Conservation (phyloP, 1,140 invertebrate genomes). For the Brachionus manjavacas region DNA sequence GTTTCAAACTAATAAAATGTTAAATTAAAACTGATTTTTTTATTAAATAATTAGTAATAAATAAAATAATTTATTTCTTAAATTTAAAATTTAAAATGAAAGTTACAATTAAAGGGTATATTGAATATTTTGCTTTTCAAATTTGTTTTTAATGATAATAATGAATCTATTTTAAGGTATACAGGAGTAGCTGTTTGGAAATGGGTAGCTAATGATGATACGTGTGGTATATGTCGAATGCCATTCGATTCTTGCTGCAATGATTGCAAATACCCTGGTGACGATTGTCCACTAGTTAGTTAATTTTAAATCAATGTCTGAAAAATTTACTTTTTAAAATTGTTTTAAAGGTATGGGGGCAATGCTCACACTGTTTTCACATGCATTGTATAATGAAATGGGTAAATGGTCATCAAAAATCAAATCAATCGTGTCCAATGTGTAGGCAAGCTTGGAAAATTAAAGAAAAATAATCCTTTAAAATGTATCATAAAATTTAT, state of each 20-base stretch:
- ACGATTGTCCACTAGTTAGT: conserved; percentile 81
- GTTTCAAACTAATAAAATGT: conserved; percentile 12
- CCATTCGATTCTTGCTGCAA: conserved; percentile 97
- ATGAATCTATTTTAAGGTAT: conserved; percentile 62
- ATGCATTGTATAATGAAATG: conserved; percentile 99
- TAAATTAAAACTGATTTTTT: neutral
- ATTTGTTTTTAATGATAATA: no score
- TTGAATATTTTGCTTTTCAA: no score
- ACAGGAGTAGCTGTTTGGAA: conserved; percentile 92
- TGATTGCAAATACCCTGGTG: conserved; percentile 94
- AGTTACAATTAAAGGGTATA: conserved; percentile 40
- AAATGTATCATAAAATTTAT: neutral
- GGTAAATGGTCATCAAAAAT: conserved; percentile 83
- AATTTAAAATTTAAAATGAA: conserved; percentile 21
- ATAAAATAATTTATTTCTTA: neutral
- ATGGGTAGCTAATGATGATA: conserved; percentile 91
- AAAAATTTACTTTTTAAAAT: neutral
- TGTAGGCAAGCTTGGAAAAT: conserved; percentile 87
- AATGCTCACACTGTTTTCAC: conserved; percentile 98
- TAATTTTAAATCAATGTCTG: no score
- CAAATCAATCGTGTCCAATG: conserved; percentile 94
- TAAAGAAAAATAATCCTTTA: conserved; percentile 9
- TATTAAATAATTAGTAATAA: neutral
- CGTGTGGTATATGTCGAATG: conserved; percentile 97
- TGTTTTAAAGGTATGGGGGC: conserved; percentile 68